Evolutionary conservation across 2,113 vertebrate species (phyloP), one percentile per base, ranked within the genome.

Genomic region (Noturus placidus): DNA sequence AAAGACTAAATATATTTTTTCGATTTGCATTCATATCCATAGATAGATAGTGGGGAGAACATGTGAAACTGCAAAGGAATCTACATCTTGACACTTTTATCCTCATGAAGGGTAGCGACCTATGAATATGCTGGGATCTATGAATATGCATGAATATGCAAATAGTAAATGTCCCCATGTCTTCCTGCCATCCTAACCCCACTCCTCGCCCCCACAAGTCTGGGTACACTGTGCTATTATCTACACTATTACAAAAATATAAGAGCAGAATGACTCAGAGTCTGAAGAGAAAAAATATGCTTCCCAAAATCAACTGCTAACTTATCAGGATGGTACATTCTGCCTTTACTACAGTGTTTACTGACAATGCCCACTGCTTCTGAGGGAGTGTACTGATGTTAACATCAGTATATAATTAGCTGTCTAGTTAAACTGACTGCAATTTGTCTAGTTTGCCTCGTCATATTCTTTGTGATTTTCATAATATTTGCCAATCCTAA

Each of bases 101-200:
- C 76, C 76, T 79, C 50, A 17, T 54, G 46, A 54, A 79, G n/a
- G 54, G 52, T 52, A 5, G 25, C 14, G 46, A 17, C 2, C 76
- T 30, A 79, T 79, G 46, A 79, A 79, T 79, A 77, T 52, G 13
- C 42, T 52, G 25, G 27, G 46, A 17, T 5, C 50, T 30, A 79
- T 79, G 46, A 79, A 79, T 79, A 79, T 79, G 50, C 27, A 79
- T 79, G 76, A 79, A 79, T 30, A 79, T 54, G 50, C 76, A 54
- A 79, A 79, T 79, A 30, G 50, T 14, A 79, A 79, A 54, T 54
- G 76, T 54, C 76, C 76, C 50, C 76, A 30, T 79, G 50, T 54
- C 76, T 79, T 54, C 50, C 76, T 79, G 27, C 50, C 76, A 79
- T 79, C n/a, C 50, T 79, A 79, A 79, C 76, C 76, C 76, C 27